A percentile compares a stretch with the other conserved stretches of the same genome.
Conservation (phyloP, 2,797 vertebrate species). For the Cynopterus sphinx region DNA sequence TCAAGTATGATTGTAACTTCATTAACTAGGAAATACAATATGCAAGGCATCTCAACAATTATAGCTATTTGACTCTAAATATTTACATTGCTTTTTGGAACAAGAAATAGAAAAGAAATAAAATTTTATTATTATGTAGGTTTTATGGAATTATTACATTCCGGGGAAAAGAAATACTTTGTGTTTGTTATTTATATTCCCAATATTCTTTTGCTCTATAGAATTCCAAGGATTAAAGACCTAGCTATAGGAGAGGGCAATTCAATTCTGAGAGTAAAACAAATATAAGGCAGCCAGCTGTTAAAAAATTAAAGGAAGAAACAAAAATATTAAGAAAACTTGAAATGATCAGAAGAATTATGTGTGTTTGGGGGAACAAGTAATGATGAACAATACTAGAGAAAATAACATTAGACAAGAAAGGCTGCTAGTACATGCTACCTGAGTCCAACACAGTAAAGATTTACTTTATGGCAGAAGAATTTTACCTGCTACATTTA, state of each 20-base stretch:
- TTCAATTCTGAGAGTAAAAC: neutral
- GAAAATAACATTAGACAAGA: neutral
- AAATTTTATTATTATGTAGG: neutral
- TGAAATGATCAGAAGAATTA: neutral
- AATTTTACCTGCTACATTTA: neutral
- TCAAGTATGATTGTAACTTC: neutral
- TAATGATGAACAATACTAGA: slow-evolving; percentile 11
- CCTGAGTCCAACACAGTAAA: neutral
- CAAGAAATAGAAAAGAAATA: neutral
- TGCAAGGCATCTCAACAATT: neutral
- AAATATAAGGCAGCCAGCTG: neutral
- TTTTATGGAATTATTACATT: neutral
- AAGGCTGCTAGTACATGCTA: neutral
- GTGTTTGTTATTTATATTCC: neutral
- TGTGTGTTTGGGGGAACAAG: neutral
- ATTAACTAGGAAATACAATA: slow-evolving; percentile 12
- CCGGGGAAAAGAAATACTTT: slow-evolving; percentile 20
- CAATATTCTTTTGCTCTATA: neutral
- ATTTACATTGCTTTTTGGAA: neutral
- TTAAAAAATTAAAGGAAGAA: neutral
- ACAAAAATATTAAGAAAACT: neutral
- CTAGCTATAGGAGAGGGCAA: neutral
- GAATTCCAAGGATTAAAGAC: neutral
- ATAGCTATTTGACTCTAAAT: neutral
- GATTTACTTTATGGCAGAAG: slow-evolving; percentile 14